phyloP scores from a whole-genome alignment of 2,888 invertebrate genomes.

The Luffia ferchaultella region DNA sequence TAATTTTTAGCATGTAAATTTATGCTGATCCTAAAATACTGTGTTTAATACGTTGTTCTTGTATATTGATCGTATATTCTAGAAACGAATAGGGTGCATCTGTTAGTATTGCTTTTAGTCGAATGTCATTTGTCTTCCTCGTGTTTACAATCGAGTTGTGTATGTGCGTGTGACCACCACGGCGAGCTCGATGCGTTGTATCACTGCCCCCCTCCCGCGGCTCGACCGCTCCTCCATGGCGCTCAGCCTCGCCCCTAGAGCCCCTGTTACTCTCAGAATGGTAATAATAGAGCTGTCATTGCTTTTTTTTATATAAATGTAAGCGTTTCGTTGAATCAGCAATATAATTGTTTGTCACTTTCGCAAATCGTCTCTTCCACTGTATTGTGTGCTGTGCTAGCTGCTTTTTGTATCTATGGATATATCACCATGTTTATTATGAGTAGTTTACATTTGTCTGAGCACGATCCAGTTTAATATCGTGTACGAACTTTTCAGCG shows the following conservation, averaged over 20 bases:
- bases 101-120: slow-evolving; percentile 56
- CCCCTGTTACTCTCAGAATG: slow-evolving; percentile 28
- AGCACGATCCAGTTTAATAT: slow-evolving; percentile 30
- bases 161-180: slow-evolving; percentile 20
- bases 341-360: slow-evolving; percentile 57
- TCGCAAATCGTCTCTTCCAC: slow-evolving; percentile 64
- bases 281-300: slow-evolving; percentile 67
- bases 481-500: background rate
- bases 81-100: slow-evolving; percentile 57
- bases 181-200: background rate
- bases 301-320: slow-evolving; percentile 52
- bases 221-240: slow-evolving; percentile 5
- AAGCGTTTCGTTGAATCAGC: slow-evolving; percentile 61
- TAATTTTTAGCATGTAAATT: slow-evolving; percentile 64
- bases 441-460: slow-evolving; percentile 45
- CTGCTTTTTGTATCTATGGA: slow-evolving; percentile 66
- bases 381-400: slow-evolving; percentile 65
- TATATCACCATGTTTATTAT: slow-evolving; percentile 55
- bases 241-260: slow-evolving; percentile 1
- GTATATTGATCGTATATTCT: too few species aligned
- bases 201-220: slow-evolving; percentile 6
- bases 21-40: slow-evolving; percentile 48
- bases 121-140: slow-evolving; percentile 45
- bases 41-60: slow-evolving; percentile 37
- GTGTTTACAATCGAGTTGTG: slow-evolving; percentile 35